Conservation (phyloP, 2,797 vertebrate genomes). For the Lindbergichthys nudifrons region DNA sequence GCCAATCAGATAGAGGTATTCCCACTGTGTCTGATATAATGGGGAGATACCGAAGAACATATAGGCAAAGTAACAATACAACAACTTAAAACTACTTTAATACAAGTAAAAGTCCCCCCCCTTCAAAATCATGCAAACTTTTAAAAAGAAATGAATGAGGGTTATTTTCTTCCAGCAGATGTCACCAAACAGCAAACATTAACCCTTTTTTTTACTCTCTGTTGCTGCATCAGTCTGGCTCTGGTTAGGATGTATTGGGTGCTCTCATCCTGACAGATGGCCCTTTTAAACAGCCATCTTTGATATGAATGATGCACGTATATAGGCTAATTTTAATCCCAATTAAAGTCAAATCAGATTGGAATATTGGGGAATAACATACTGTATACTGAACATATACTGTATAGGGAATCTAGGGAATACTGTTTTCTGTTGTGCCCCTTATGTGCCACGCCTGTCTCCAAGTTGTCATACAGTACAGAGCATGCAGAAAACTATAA, state of each 20-base stretch:
- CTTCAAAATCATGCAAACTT: too few relatives aligned
- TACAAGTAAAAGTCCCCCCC: too few relatives aligned
- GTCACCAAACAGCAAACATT: conserved; percentile 59
- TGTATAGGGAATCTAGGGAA: background rate
- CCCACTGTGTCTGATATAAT: too few relatives aligned
- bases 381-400: conserved; percentile 1
- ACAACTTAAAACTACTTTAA: too few relatives aligned
- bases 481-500: conserved; percentile 29
- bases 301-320: conserved; percentile 49
- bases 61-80: too few relatives aligned
- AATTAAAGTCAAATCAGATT: conserved; percentile 13
- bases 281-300: conserved; percentile 68
- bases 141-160: background rate
- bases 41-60: too few relatives aligned
- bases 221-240: conserved; percentile 40
- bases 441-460: conserved; percentile 21
- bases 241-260: conserved; percentile 49
- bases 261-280: conserved; percentile 65
- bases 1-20: too few relatives aligned
- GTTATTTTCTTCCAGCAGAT: conserved; percentile 61
- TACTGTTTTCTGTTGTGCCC: conserved; percentile 9
- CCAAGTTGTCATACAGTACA: conserved; percentile 1
- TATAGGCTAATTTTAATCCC: background rate
- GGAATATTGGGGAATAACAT: background rate
- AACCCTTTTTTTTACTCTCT: conserved; percentile 10